Conservation (phyloP, 2,113 vertebrate species). For the Rhinogobius similis region DNA sequence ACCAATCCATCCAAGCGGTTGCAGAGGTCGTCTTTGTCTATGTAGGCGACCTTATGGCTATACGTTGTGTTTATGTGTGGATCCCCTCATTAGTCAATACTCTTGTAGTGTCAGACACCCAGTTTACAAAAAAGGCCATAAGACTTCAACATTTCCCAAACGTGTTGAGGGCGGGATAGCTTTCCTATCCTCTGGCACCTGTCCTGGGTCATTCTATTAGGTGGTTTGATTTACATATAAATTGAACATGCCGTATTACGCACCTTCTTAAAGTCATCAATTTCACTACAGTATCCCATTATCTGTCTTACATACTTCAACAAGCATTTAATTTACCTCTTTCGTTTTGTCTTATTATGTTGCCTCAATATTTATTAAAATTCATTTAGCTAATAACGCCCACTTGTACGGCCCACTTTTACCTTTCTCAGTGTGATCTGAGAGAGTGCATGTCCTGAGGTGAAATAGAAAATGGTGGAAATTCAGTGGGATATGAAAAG, state of each 20-base stretch:
- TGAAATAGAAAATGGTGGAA: conserved; percentile 73
- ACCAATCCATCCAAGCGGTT: conserved; percentile 39
- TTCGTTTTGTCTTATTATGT: conserved; percentile 67
- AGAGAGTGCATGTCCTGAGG: conserved; percentile 71
- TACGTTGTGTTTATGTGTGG: conserved; percentile 5
- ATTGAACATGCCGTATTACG: conserved; percentile 66
- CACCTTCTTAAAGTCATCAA: conserved; percentile 68
- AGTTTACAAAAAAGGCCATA: conserved; percentile 48
- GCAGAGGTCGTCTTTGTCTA: conserved; percentile 33
- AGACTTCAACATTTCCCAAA: conserved; percentile 55
- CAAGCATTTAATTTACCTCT: conserved; percentile 66
- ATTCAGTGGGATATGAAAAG: conserved; percentile 77
- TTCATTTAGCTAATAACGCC: conserved; percentile 70
- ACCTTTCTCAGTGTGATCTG: conserved; percentile 70
- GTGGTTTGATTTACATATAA: conserved; percentile 75
- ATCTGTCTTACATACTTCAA: conserved; percentile 64
- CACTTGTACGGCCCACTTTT: conserved; percentile 52
- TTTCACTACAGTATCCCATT: conserved; percentile 64
- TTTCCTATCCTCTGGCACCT: conserved; percentile 65
- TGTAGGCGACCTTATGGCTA: not conserved
- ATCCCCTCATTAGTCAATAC: conserved; percentile 61
- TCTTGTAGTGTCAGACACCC: conserved; percentile 53
- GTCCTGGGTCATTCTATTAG: conserved; percentile 70
- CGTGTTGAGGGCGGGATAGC: conserved; percentile 53
- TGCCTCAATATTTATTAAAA: conserved; percentile 71